Evolutionary conservation across 2,888 invertebrate species (phyloP).

Genomic region (Schrankia costaestrigalis): DNA sequence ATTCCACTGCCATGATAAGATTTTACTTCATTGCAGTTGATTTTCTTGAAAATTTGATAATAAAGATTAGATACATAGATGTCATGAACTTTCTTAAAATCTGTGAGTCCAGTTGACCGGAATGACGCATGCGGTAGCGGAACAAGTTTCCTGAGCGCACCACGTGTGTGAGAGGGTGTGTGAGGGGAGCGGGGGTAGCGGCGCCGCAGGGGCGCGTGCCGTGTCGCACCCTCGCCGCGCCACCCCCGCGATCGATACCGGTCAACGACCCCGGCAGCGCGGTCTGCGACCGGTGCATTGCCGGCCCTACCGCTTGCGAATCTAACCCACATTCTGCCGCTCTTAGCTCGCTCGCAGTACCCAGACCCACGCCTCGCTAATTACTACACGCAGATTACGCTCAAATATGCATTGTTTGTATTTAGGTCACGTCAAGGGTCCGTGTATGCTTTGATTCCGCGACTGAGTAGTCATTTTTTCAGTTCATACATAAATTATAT

Average conservation of each 20-base stretch:
- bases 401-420: slow-evolving; percentile 55
- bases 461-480: slow-evolving; percentile 16
- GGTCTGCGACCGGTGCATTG: slow-evolving; percentile 70
- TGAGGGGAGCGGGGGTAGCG: slow-evolving; percentile 39
- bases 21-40: too few species aligned
- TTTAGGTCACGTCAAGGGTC: slow-evolving; percentile 47
- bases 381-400: slow-evolving; percentile 62
- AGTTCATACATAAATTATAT: slow-evolving; percentile 9
- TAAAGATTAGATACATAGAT: too few species aligned
- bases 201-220: slow-evolving; percentile 60
- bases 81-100: slow-evolving; percentile 26
- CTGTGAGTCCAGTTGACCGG: slow-evolving; percentile 46
- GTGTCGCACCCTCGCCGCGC: slow-evolving; percentile 45
- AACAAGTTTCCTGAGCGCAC: slow-evolving; percentile 54
- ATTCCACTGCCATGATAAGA: too few species aligned
- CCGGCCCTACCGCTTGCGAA: slow-evolving; percentile 49
- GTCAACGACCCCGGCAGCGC: slow-evolving; percentile 72
- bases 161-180: slow-evolving; percentile 27
- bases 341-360: background rate
- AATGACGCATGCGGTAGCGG: slow-evolving; percentile 73
- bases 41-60: too few species aligned
- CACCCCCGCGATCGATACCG: slow-evolving; percentile 72
- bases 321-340: slow-evolving; percentile 43
- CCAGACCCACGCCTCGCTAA: slow-evolving; percentile 47
- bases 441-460: slow-evolving; percentile 21